phyloP scores from a whole-genome alignment of 1,140 invertebrate species.

The Leptoteleia sp. region DNA sequence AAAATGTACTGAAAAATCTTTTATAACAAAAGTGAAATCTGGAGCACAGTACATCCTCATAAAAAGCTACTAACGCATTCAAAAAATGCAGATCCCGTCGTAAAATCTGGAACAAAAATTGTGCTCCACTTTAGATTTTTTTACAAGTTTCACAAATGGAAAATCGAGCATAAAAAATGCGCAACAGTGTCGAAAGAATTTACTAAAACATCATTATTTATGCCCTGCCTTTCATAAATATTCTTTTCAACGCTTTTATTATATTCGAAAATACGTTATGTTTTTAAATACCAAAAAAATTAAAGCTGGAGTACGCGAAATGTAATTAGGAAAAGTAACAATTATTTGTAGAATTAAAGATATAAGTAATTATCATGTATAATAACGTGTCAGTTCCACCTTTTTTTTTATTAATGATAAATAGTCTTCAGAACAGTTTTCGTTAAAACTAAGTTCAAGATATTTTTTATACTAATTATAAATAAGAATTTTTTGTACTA shows the following conservation, averaged over 20 bases:
- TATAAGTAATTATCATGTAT: no score
- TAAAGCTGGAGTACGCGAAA: no score
- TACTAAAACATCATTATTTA: conserved; percentile 47
- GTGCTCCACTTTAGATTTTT: conserved; percentile 75
- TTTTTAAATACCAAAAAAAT: neutral
- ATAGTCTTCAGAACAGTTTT: no score
- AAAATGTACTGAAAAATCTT: no score
- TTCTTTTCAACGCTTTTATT: conserved; percentile 16
- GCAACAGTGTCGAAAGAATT: conserved; percentile 23
- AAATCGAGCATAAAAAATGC: conserved; percentile 57
- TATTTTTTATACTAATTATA: no score
- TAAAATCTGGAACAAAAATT: conserved; percentile 63
- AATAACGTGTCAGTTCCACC: no score
- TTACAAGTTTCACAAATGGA: conserved; percentile 57
- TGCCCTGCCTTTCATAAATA: conserved; percentile 26
- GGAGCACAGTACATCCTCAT: conserved; percentile 1
- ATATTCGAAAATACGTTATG: conserved; percentile 13
- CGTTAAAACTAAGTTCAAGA: no score
- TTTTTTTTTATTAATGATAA: no score
- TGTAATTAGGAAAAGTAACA: neutral
- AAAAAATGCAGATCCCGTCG: conserved; percentile 50
- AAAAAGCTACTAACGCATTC: conserved; percentile 35
- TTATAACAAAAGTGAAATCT: conserved; percentile 2
- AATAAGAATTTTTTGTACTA: no score
- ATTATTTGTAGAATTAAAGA: no score